Percentiles rank a stretch among this genome's conserved stretches.
Evolutionary conservation across 2,888 invertebrate species (phyloP).

Genomic region (Thelaira solivaga): DNA sequence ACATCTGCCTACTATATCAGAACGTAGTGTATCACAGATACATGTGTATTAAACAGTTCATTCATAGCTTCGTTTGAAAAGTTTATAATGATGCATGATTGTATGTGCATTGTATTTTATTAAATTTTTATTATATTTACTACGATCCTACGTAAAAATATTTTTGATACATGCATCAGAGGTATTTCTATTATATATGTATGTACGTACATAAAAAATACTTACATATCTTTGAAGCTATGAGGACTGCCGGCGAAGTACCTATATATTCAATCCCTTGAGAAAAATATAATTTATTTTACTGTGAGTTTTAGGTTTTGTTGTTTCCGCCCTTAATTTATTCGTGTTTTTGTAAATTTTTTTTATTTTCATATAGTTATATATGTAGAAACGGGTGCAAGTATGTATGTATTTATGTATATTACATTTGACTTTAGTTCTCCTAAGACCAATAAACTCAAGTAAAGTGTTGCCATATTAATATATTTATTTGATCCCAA

Average conservation of each 20-base stretch:
- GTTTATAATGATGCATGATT: too few relatives aligned
- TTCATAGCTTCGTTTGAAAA: conserved; percentile 46
- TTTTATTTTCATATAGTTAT: background rate
- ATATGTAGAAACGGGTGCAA: too few relatives aligned
- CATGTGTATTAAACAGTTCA: conserved; percentile 29
- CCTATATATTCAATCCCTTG: conserved; percentile 20
- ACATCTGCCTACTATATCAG: conserved; percentile 12
- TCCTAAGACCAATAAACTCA: conserved; percentile 35
- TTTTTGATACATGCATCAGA: too few relatives aligned
- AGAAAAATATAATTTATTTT: background rate
- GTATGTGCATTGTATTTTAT: too few relatives aligned
- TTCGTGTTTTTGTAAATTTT: conserved; percentile 23
- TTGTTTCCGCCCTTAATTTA: conserved; percentile 59
- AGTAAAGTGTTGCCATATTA: background rate
- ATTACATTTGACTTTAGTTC: background rate
- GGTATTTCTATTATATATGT: too few relatives aligned
- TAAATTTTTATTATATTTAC: too few relatives aligned
- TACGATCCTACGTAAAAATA: too few relatives aligned
- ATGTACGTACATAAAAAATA: too few relatives aligned
- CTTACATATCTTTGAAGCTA: too few relatives aligned
- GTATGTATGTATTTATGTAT: too few relatives aligned
- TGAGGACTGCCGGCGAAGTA: too few relatives aligned
- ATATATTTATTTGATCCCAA: background rate
- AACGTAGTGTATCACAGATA: background rate
- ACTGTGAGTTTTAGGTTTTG: conserved; percentile 34